Percentiles rank a stretch among this genome's conserved stretches.
phyloP scores from a whole-genome alignment of 2,888 invertebrate species.

The Rhopalosiphum nymphaeae region DNA sequence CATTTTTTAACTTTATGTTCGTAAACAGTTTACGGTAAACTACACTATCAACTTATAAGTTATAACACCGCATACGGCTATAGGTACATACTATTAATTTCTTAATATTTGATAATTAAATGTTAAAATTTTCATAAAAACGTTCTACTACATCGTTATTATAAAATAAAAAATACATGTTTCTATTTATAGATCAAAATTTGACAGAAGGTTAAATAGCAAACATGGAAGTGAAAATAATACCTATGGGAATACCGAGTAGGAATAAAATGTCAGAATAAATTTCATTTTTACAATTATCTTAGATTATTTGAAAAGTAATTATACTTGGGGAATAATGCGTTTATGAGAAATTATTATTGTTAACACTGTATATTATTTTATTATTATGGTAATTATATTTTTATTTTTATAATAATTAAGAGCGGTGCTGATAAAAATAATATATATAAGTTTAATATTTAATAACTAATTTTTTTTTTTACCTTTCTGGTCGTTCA shows the following conservation, averaged over 20 bases:
- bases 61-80: not conserved
- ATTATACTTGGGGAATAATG: not conserved
- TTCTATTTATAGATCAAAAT: not conserved
- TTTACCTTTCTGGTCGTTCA: slow-evolving; percentile 83
- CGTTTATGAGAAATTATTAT: not conserved
- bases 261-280: not conserved
- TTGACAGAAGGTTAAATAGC: not conserved
- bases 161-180: not conserved
- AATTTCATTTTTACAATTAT: not conserved
- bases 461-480: not conserved
- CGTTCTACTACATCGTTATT: not conserved
- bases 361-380: not conserved
- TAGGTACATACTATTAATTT: no score
- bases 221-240: not conserved
- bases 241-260: not conserved
- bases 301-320: not conserved
- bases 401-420: not conserved
- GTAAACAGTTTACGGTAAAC: no score
- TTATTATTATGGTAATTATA: not conserved
- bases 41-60: not conserved
- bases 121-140: not conserved
- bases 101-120: not conserved
- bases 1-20: not conserved
- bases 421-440: not conserved
- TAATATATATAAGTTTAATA: not conserved